Evolutionary conservation across 2,797 vertebrate species (phyloP), one percentile per base, ranked within the genome.

Genomic region (Dicrostonyx torquatus): DNA sequence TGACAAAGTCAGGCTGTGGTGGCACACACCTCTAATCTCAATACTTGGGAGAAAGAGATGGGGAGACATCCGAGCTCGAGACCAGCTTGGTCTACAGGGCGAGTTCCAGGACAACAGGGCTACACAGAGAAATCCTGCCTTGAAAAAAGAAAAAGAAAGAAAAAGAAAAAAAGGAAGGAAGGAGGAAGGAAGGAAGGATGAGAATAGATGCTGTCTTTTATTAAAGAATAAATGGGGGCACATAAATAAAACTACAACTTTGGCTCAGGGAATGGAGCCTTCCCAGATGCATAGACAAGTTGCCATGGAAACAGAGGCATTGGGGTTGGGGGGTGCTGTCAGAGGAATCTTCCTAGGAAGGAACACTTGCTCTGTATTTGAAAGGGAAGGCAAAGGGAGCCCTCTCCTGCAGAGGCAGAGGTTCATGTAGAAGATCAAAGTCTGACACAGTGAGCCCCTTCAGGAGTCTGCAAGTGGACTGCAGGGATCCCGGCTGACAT

Each of bases 241-340:
- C n/a, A 89, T 40, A 92, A 84, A 77, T 34, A 87, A 91, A 83
- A 86, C 48, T 48, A 78, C 68, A 85, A 64, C 40, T 94, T 37
- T 83, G 7, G 45, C 58, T 50, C 34, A 55, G n/a, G 75, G 70
- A 92, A 75, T 5, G 50, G 78, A 66, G 53, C 78, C 62, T 97
- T 85, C n/a, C 78, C 22, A 4, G 68, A 79, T 70, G 26, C 50
- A 29, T 6, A 53, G n/a, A 62, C 3, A n/a, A 53, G 58, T 34
- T 90, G 87, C 83, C 70, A 93, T 17, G 53, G 95, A 96, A 95
- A 96, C 92, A 91, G 60, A 82, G 73, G 53, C 87, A 31, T 13
- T n/a, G 68, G 60, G 80, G 77, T 6, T 5, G 0, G 3, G 43
- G n/a, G 62, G 8, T 24, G 29, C 43, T 22, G 37, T 55, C 89